Conservation (phyloP, 2,888 invertebrate species). For the Rhogogaster chlorosoma region DNA sequence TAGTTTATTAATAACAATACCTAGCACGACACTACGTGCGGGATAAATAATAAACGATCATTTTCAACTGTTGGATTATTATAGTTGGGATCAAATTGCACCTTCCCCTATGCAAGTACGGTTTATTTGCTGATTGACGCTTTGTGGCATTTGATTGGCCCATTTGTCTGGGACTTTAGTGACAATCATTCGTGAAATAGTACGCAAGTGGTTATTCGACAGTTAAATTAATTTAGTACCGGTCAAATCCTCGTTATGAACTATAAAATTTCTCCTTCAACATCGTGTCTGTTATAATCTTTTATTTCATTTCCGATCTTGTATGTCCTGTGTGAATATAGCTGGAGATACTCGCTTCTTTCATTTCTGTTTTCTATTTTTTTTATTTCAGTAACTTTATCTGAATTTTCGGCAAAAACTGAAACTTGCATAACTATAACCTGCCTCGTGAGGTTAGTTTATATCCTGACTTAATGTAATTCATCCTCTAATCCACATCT, state of each 20-base stretch:
- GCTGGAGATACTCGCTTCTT: neutral
- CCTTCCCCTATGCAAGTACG: neutral
- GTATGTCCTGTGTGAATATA: no score
- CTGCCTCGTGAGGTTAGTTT: neutral
- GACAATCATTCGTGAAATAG: conserved; percentile 1
- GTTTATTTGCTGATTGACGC: conserved; percentile 24
- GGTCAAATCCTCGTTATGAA: neutral
- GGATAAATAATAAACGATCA: neutral
- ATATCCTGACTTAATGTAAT: neutral
- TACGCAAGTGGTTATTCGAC: conserved; percentile 9
- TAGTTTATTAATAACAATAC: neutral
- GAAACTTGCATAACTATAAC: neutral
- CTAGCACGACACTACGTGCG: neutral
- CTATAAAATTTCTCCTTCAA: neutral
- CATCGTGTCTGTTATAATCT: neutral
- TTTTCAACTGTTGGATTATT: neutral
- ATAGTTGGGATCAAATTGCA: neutral
- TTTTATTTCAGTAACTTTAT: neutral
- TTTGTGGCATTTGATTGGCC: conserved; percentile 23
- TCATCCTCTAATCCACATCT: neutral
- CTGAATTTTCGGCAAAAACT: neutral
- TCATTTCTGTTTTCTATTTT: neutral
- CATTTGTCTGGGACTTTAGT: neutral
- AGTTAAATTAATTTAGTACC: neutral
- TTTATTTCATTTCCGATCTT: neutral